Conservation (phyloP, 2,797 vertebrate species). For the Hybognathus amarus region DNA sequence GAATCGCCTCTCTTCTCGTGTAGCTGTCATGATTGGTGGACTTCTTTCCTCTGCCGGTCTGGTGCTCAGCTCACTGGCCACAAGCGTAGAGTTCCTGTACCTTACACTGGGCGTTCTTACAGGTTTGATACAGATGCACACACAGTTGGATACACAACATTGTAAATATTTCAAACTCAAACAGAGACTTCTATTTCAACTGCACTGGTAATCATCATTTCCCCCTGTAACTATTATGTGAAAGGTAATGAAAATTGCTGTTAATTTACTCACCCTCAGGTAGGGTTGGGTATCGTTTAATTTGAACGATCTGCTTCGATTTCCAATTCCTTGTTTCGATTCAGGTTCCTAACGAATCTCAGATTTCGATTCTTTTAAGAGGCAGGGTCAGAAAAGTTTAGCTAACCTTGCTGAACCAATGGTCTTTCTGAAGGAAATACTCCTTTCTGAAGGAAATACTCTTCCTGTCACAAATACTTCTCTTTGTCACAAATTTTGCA, state of each 20-base stretch:
- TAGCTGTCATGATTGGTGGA: constrained; percentile 90
- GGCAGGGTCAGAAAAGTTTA: too few relatives aligned
- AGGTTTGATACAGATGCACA: constrained; percentile 58
- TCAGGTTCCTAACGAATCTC: too few relatives aligned
- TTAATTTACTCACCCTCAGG: too few relatives aligned
- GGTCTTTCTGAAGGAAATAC: too few relatives aligned
- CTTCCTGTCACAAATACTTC: too few relatives aligned
- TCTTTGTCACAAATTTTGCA: too few relatives aligned
- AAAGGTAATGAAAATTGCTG: not conserved
- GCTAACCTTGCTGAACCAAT: too few relatives aligned
- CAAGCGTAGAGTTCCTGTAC: constrained; percentile 90
- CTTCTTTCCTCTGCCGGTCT: constrained; percentile 88
- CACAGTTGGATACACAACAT: not conserved
- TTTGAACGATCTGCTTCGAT: too few relatives aligned
- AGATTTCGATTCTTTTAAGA: too few relatives aligned
- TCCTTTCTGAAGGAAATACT: too few relatives aligned
- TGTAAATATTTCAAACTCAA: not conserved
- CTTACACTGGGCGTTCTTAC: constrained; percentile 79
- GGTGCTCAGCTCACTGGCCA: constrained; percentile 89
- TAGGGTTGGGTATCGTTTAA: too few relatives aligned
- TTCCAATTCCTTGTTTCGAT: too few relatives aligned
- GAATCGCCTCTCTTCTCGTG: constrained; percentile 88
- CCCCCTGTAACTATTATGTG: not conserved
- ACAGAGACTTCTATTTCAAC: not conserved
- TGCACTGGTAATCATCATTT: not conserved